Evolutionary conservation across 2,888 invertebrate species (phyloP), one percentile per base, ranked within the genome.

Genomic region (Steromphala cineraria): DNA sequence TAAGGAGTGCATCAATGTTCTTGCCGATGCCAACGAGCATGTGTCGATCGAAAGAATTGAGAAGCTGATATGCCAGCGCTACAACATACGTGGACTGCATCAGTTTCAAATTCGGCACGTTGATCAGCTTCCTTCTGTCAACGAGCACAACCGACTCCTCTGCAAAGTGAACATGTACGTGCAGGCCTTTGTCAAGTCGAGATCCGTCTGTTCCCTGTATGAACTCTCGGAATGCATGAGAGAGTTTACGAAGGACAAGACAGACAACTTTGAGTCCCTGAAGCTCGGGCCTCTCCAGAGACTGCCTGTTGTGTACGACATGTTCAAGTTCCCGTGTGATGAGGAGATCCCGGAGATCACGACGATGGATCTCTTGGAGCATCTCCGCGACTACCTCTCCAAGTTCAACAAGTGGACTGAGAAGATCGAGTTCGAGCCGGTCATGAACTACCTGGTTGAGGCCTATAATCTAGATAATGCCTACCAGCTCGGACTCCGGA

Each of bases 211-310:
- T 77, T 91, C 92, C 0, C 80, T 92, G 56, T 81, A 88, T 84
- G 92, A 93, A 82, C 85, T 93, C 13, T 81, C 82, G 13, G 87
- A 90, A 74, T 84, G 87, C 55, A 79, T 91, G 71, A 67, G 83
- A 17, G 91, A 91, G 19, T 92, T 88, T 78, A 87, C 85, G 17
- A 82, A 86, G 24, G 84, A 85, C 24, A 80, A 84, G 24, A 84
- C 84, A 8, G 84, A 85, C 8, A 87, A 86, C 15, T 92, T 92
- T 84, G 87, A 87, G 5, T 77, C 83, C 4, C 79, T 92, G 71
- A 88, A 89, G 36, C 80, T 92, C 2, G 93, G 93, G 0, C 93
- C 93, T 0, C 79, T 93, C n/a, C 89, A 89, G 56, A 84, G 90
- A 36, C 87, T 91, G 77, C 92, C 92, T 0, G 76, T 89, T 2